Base-by-base conservation (phyloP, 1,140 invertebrate genomes). In the Lucilia sericata region DNA sequence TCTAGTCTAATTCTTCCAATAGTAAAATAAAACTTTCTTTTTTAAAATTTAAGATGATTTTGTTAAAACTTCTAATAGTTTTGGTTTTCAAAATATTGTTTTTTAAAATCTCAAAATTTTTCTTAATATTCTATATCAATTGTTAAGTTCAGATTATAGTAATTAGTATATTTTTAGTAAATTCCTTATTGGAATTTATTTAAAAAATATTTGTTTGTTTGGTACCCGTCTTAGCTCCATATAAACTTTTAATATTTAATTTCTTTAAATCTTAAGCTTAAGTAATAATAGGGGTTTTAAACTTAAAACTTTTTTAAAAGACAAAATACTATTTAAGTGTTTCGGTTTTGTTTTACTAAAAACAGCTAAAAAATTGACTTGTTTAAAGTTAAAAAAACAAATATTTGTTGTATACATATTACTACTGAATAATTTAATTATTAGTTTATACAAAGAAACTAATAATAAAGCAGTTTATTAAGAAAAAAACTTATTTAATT, bases 151-250 rank as follows among this genome's bases (percentile, higher is more conserved):
- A 60, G 10, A 42, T 42, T 2, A 42, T 42, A 42, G 42, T 42
- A 42, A 0, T 8, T 42, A 42, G 10, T 42, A 42, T 0, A 42
- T 42, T 42, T 42, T 42, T 42, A 5, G 1, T 30, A 42, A 42
- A 2, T 42, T 42, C 42, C 42, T 42, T 42, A 42, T 42, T 42
- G 42, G 42, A 42, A 3, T 42, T 42, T 7, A 42, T 0, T 8
- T 42, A 1, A 42, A 42, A 42, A 30, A 30, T 30, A 42, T 42
- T 42, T 42, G 10, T 42, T 42, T 42, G 42, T 19, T 70, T 70
- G 65, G 19, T 70, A 70, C 65, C 65, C 65, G 65, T 70, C 19
- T 21, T 70, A 70, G 8, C 21, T 70, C 65, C 65, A 70, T 70
- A 21, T 65, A 65, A n/a, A 14, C 55, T 65, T 70, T 70, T 21